phyloP scores from a whole-genome alignment of 2,797 vertebrate species.

The Myiothlypis coronata region DNA sequence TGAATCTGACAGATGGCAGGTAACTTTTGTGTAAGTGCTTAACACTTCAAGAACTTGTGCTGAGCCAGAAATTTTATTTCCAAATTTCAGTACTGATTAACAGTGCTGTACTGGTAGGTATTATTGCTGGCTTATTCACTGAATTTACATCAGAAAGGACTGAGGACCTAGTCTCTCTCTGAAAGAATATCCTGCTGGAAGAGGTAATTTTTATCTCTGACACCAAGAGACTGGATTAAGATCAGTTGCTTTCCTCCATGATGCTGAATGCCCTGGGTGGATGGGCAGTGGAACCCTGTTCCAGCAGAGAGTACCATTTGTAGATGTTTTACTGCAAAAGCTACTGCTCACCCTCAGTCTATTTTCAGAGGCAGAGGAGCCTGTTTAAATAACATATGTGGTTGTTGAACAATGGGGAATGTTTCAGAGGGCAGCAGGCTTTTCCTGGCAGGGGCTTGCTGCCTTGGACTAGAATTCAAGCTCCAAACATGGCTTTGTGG shows the following conservation, averaged over 20 bases:
- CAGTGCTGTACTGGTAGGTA: not conserved
- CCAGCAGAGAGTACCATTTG: not conserved
- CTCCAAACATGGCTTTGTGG: not conserved
- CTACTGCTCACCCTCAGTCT: not conserved
- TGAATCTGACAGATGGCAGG: not conserved
- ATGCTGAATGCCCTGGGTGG: not conserved
- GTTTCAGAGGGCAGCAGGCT: not conserved
- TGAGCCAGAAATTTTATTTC: not conserved
- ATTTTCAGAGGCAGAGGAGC: not conserved
- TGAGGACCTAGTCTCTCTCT: not conserved
- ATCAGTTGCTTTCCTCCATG: not conserved
- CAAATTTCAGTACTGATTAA: not conserved
- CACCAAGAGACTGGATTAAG: not conserved
- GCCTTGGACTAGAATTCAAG: not conserved
- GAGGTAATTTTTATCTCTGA: not conserved
- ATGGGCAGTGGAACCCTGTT: too few species aligned
- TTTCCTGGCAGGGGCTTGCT: not conserved
- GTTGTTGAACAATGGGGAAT: fast-evolving
- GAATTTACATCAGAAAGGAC: not conserved
- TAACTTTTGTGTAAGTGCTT: not conserved
- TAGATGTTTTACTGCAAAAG: not conserved
- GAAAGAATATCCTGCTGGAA: not conserved
- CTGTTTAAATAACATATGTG: not conserved
- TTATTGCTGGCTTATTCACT: not conserved
- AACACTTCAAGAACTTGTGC: not conserved